Base-by-base conservation (phyloP, 1,140 invertebrate species). In the Delia radicum region DNA sequence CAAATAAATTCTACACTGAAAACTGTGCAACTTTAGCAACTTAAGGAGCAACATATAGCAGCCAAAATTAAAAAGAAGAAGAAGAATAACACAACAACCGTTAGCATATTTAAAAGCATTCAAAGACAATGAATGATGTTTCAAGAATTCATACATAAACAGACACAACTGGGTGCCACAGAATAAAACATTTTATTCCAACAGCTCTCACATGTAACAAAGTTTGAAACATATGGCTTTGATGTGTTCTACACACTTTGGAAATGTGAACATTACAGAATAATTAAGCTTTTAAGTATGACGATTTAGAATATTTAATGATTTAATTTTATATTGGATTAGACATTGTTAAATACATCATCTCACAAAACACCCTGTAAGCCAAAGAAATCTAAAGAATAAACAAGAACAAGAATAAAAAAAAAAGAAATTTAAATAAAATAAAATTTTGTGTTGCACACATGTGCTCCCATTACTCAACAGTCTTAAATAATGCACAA, bases 381-480 rank as follows among this genome's bases (percentile, higher is more conserved):
- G 18, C 46, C 2, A n/a, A 0, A 21, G n/a, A 8, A 55, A 6
- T 18, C 46, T 18, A 55, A 21, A 21, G 48, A 55, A 55, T 18
- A 8, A 55, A 21, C n/a, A 55, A 55, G 15, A 3, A 21, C 18
- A n/a, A n/a, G n/a, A n/a, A n/a, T n/a, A n/a, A 42, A 5, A 42
- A 42, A 5, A 42, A 10, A 42, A 42, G n/a, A 42, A 42, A 42
- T 15, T 42, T 42, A 42, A 42, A 42, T 12, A 33, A 33, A 33
- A 33, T 18, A 55, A 55, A 55, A 55, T 55, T 55, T 21, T 55
- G 48, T 21, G 48, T 55, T 69, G 74, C 65, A 75, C 74, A 75
- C 74, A 75, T 75, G 74, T 75, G 74, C 65, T 31, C 74, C 69
- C 74, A 75, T 75, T 75, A 71, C 63, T 75, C 63, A 75, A 55